Percentiles rank a stretch among this genome's conserved stretches.
Evolutionary conservation across 2,888 invertebrate species (phyloP).

Genomic region (Leucophenga maculata): DNA sequence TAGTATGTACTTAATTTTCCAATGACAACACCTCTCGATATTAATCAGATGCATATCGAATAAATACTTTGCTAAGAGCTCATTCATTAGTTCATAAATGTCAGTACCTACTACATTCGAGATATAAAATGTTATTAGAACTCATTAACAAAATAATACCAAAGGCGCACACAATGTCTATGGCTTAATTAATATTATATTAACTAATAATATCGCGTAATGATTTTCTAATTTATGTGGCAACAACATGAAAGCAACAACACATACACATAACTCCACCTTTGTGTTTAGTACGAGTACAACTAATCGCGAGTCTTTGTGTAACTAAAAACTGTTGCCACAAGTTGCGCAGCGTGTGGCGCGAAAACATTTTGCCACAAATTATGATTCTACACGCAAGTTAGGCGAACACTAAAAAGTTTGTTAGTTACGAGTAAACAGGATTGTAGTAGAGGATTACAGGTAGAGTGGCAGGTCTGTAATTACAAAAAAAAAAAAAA

Average conservation of each 20-base stretch:
- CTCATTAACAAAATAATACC: neutral
- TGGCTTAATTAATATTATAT: conserved; percentile 55
- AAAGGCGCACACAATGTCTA: neutral
- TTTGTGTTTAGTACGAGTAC: conserved; percentile 1
- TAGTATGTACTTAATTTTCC: neutral
- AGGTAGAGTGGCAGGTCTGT: too few relatives aligned
- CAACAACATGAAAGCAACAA: conserved; percentile 35
- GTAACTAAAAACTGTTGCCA: conserved; percentile 32
- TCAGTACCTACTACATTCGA: too few relatives aligned
- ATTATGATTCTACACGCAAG: conserved; percentile 54
- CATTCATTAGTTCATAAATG: too few relatives aligned
- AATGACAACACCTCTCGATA: neutral
- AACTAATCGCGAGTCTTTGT: conserved; percentile 51
- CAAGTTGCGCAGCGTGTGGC: conserved; percentile 4
- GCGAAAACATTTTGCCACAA: conserved; percentile 42
- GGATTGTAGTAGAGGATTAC: too few relatives aligned
- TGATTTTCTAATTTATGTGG: conserved; percentile 49
- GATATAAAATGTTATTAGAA: too few relatives aligned
- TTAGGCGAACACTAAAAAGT: neutral
- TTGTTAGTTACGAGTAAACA: neutral
- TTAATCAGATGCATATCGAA: neutral
- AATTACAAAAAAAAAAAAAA: neutral
- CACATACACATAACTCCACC: neutral
- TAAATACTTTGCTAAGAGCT: neutral
- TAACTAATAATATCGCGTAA: conserved; percentile 46